Evolutionary conservation across 2,888 invertebrate genomes (phyloP).

Genomic region (Cryptosula pallasiana): DNA sequence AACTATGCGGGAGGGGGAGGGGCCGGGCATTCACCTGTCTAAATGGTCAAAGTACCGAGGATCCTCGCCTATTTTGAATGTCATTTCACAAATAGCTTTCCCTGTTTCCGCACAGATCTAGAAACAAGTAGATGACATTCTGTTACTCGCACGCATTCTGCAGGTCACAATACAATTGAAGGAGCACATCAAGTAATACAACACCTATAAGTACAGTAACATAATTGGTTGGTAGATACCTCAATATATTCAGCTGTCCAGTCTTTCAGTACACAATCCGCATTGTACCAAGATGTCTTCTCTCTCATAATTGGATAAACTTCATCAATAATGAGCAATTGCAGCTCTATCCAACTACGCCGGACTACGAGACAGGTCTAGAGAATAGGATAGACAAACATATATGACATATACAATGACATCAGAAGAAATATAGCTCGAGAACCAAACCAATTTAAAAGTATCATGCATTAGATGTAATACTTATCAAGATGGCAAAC

Average conservation of each 20-base stretch:
- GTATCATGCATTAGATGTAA: no score
- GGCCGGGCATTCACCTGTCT: neutral
- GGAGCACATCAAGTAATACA: no score
- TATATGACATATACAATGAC: no score
- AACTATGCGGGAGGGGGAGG: no score
- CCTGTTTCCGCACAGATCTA: conserved; percentile 22
- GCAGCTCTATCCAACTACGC: conserved; percentile 13
- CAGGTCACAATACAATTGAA: no score
- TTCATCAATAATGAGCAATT: conserved; percentile 12
- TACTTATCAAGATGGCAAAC: no score
- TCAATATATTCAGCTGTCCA: conserved; percentile 20
- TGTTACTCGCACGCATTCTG: no score
- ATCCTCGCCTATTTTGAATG: conserved; percentile 19
- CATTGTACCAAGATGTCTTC: conserved; percentile 11
- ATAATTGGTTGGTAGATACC: neutral
- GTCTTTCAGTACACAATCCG: conserved; percentile 13
- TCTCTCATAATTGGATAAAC: neutral
- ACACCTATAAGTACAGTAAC: no score
- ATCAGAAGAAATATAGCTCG: no score
- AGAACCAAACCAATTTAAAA: no score
- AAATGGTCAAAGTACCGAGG: conserved; percentile 12
- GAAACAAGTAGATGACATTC: no score
- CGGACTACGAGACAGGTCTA: neutral
- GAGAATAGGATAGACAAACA: no score
- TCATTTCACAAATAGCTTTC: conserved; percentile 1